Base-by-base conservation (phyloP, 2,888 invertebrate species). In the Chymomyza fuscimana region DNA sequence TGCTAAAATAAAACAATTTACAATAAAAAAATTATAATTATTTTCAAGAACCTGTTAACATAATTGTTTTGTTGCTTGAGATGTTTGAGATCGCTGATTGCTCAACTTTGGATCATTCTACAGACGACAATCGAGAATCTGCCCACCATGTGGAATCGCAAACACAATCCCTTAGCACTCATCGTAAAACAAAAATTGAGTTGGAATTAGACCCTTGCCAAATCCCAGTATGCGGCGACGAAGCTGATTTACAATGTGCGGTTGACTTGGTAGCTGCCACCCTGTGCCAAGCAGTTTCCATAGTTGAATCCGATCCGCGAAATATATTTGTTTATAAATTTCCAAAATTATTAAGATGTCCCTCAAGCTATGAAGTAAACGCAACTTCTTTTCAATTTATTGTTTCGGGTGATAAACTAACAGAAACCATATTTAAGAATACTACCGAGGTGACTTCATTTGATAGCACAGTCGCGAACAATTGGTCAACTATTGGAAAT, bases 301-400 rank as follows among this genome's bases (percentile, higher is more conserved):
- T 87, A 7, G 78, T 89, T 12, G 71, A 81, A 36, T 79, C 82
- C 0, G 89, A 89, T 72, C 74, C 73, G 0, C 72, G 81, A 1
- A 69, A 66, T n/a, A 68, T 86, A 1, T 89, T 89, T 51, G 72
- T 82, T 36, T 89, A 89, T 65, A 87, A 82, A 59, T 76, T 66
- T 22, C 86, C 90, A 0, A 64, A 54, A 6, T 51, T 29, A 2
- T 32, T 1, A 9, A 29, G 25, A 12, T 59, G 59, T 12, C 40
- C 40, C 12, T 46, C 40, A 12, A 46, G 40, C 40, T 46, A 46
- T 12, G 40, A 46, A 46, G 40, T 46, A 10, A 46, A 46, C 6
- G 40, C 40, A 12, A 46, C 40, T 12, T 46, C 12, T 46, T 10
- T 4, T 12, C 3, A 46, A 46, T 46, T 46, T 12, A 12, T 46